Base-by-base conservation (phyloP, 2,113 vertebrate genomes). In the Scolopax mira region DNA sequence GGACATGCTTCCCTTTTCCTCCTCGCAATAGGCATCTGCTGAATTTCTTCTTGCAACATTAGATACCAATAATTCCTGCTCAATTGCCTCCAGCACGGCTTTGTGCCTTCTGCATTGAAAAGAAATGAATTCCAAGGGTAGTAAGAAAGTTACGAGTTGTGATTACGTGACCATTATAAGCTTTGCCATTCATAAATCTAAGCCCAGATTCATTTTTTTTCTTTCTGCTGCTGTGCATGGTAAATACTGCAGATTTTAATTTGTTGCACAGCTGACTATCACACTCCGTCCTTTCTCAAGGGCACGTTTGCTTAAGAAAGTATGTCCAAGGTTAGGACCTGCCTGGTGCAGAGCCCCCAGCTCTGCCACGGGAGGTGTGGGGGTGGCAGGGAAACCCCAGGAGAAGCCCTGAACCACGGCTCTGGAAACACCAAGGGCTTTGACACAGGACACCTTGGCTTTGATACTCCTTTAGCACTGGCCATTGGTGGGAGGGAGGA, bases 251-350 rank as follows among this genome's bases (percentile, higher is more conserved):
- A 52, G 71, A 54, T 70, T 71, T 83, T 81, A 64, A 90, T 79
- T 51, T 64, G 75, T 58, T 52, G 46, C 31, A 4, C 2, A 52
- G 65, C 73, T 57, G 41, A 85, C 79, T 64, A 58, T 25, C 88
- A 61, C 42, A 44, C 31, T 25, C 85, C 42, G 77, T 35, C 92
- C 94, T 79, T 79, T 23, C 85, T 80, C 83, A 79, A 90, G 88
- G 94, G 44, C 73, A 42, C 9, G 11, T 69, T n/a, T 64, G 39
- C 79, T 67, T 52, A 74, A 55, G 31, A 14, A 54, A 79, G 6
- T 8, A 28, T 8, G 23, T 17, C 64, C 25, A 30, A 85, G 51
- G 22, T 80, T 46, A 57, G 77, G 90, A 57, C 60, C 87, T 11
- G 2, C 18, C 13, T 3, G 4, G 18, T 0, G 13, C 70, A 71